Conservation (phyloP, 2,113 vertebrate species). For the Trematocara nigrifrons region DNA sequence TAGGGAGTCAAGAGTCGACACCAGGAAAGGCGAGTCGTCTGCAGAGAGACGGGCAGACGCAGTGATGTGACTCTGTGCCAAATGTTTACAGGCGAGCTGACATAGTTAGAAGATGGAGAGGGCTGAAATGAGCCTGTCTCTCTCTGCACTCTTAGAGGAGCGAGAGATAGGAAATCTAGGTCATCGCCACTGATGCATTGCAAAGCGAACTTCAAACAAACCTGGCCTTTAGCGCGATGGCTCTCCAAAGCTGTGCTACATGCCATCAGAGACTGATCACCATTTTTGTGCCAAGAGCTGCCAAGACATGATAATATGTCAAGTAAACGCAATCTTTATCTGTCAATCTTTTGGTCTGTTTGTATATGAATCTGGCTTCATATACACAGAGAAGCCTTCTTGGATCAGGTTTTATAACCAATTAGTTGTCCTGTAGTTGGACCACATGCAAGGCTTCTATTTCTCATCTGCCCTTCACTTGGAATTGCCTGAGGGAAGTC, state of each 20-base stretch:
- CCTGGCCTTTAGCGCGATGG: constrained; percentile 62
- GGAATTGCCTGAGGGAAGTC: constrained; percentile 35
- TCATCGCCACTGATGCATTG: constrained; percentile 69
- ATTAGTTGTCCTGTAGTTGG: constrained; percentile 20
- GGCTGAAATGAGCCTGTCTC: constrained; percentile 58
- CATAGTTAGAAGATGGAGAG: constrained; percentile 64
- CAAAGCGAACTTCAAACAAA: constrained; percentile 73
- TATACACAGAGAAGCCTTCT: not conserved
- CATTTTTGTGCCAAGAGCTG: constrained; percentile 47
- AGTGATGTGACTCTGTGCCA: constrained; percentile 54
- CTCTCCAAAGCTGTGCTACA: constrained; percentile 54
- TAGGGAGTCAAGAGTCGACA: constrained; percentile 17
- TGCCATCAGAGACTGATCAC: constrained; percentile 53
- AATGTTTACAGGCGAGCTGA: constrained; percentile 68
- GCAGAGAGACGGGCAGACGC: constrained; percentile 24
- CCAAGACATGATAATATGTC: constrained; percentile 1
- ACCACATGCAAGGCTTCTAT: constrained; percentile 29
- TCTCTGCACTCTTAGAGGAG: constrained; percentile 52
- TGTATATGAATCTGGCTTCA: not conserved
- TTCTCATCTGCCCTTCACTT: constrained; percentile 46
- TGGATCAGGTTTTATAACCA: not conserved
- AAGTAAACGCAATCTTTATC: not conserved
- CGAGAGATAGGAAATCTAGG: constrained; percentile 65
- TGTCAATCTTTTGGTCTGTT: not conserved
- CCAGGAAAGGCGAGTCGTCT: constrained; percentile 31